phyloP scores from a whole-genome alignment of 2,888 invertebrate species.

The Monochamus alternatus region DNA sequence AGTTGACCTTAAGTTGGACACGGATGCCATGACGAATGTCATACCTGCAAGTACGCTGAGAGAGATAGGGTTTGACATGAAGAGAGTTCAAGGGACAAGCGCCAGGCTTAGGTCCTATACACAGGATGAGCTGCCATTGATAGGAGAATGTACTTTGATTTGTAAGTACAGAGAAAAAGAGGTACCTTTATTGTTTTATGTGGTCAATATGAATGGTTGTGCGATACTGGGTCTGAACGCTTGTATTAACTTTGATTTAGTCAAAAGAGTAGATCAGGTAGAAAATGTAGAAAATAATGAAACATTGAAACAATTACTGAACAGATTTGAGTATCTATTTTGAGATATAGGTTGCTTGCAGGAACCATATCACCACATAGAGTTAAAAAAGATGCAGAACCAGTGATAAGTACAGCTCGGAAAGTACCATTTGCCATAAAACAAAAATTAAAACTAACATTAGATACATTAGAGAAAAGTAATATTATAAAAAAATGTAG shows the following conservation, averaged over 20 bases:
- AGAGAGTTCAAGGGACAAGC: conserved; percentile 10
- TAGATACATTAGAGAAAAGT: conserved; percentile 50
- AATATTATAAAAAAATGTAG: conserved; percentile 37
- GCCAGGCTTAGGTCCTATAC: conserved; percentile 40
- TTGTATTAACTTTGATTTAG: conserved; percentile 39
- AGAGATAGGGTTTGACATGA: not conserved
- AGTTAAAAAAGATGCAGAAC: conserved; percentile 55
- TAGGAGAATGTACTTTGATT: conserved; percentile 34
- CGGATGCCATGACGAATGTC: conserved; percentile 5
- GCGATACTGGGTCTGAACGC: conserved; percentile 36
- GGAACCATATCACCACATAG: conserved; percentile 43
- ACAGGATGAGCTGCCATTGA: conserved; percentile 28
- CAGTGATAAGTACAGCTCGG: conserved; percentile 57
- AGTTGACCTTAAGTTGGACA: not conserved
- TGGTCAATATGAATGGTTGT: conserved; percentile 33
- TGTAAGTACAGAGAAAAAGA: conserved; percentile 32
- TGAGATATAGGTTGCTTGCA: too few relatives aligned
- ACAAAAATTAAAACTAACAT: conserved; percentile 53
- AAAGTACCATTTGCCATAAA: conserved; percentile 47
- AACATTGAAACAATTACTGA: too few relatives aligned
- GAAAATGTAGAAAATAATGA: too few relatives aligned
- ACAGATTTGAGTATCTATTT: too few relatives aligned
- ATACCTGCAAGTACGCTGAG: not conserved
- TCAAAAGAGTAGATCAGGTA: conserved; percentile 16
- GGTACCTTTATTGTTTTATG: conserved; percentile 31